Evolutionary conservation across 2,888 invertebrate genomes (phyloP), one percentile per base, ranked within the genome.

Genomic region (Heliothis peltigera): DNA sequence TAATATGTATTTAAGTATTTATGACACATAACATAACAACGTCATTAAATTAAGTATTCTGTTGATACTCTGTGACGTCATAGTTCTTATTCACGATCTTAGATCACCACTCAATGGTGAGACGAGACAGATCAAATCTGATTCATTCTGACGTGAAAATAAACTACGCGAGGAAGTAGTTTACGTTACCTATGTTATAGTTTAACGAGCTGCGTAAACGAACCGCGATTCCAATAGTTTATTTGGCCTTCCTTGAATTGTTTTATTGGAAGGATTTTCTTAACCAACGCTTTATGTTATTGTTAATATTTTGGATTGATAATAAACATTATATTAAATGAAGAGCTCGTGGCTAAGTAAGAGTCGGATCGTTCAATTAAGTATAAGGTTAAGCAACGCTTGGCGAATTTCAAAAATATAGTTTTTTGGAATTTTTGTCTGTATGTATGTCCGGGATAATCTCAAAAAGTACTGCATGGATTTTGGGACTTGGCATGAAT

Each of bases 41-140:
- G 75, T 80, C 77, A 74, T 54, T 28, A 15, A 39, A 49, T 39
- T 57, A 47, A 55, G 61, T 60, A 73, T 77, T 60, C 65, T 28
- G 17, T 51, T 48, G 61, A 39, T 54, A 49, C 0, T 43, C 17
- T 21, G 64, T 81, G 32, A 22, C 86, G 86, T 88, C 88, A 89
- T 77, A 73, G 81, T 84, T 86, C 84, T 88, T 87, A 88, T 88
- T 90, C 85, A 88, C 74, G 74, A 80, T 78, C 71, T 86, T 82
- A 86, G 79, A 84, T 88, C 88, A 88, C 78, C 76, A 49, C 51
- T 74, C 63, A 77, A 59, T 60, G 18, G 54, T 58, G 54, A 8
- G 54, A 71, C 32, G n/a, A 32, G 32, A 32, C 12, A 32, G 3
- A 8, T 32, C 3, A n/a, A 77, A 68, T 60, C 49, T 82, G 81